These are phyloP conservation scores for Pterostichus niger DNA, from an alignment of 2,888 invertebrate species.

Conservation along the genomic window DNA sequence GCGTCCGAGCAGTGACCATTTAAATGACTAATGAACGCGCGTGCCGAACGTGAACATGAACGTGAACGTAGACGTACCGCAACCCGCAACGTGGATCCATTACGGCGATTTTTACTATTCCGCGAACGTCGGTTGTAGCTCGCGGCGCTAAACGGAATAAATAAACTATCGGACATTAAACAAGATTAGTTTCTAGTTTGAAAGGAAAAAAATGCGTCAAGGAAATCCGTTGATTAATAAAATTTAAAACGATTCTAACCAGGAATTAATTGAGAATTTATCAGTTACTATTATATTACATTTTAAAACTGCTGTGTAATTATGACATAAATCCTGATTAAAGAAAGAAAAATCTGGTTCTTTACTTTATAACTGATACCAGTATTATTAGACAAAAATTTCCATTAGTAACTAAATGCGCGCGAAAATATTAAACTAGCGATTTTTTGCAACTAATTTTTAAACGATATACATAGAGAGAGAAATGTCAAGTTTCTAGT, in stretches of 20 bases:
- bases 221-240: conserved; percentile 42
- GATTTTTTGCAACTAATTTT: too few relatives aligned
- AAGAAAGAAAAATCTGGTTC: too few relatives aligned
- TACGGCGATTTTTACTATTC: conserved; percentile 53
- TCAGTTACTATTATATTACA: not conserved
- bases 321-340: not conserved
- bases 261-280: not conserved
- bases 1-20: conserved; percentile 51
- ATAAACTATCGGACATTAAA: conserved; percentile 40
- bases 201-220: conserved; percentile 22
- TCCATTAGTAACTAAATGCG: too few relatives aligned
- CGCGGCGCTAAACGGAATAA: conserved; percentile 56
- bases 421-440: too few relatives aligned
- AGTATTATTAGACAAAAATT: too few relatives aligned
- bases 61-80: not conserved
- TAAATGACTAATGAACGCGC: conserved; percentile 60
- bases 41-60: conserved; percentile 20
- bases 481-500: not conserved
- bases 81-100: not conserved
- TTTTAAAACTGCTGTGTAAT: too few relatives aligned
- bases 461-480: too few relatives aligned
- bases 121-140: conserved; percentile 30
- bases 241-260: not conserved
- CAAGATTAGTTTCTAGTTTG: conserved; percentile 36
- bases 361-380: too few relatives aligned